A percentile compares a stretch with the other conserved stretches of the same genome.
These are phyloP conservation scores for Calephelis perditalis DNA, from an alignment of 2,888 invertebrate species.

Conservation along the genomic window DNA sequence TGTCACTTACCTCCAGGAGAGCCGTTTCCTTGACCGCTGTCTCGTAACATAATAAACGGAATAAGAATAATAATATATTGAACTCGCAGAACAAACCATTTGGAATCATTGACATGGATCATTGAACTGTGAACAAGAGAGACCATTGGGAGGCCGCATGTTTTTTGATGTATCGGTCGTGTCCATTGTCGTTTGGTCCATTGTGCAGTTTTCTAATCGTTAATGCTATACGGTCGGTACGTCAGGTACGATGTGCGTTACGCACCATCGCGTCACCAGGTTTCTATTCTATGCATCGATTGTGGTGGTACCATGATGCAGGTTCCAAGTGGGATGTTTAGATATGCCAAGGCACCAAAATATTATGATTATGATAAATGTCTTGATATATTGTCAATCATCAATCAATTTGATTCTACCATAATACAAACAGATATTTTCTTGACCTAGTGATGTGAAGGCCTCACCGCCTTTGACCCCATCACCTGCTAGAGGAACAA, in stretches of 20 bases:
- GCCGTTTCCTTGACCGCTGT: too few species aligned
- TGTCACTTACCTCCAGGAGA: too few species aligned
- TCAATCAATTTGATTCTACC: not conserved
- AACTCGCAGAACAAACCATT: too few species aligned
- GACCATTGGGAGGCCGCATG: not conserved
- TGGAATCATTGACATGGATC: not conserved
- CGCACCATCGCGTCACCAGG: conserved; percentile 55
- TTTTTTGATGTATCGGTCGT: conserved; percentile 22
- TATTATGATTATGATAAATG: too few species aligned
- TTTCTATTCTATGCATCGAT: conserved; percentile 55
- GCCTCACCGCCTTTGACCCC: too few species aligned
- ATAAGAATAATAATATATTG: too few species aligned
- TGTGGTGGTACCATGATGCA: conserved; percentile 31
- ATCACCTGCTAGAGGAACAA: too few species aligned
- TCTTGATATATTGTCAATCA: too few species aligned
- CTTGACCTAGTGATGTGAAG: too few species aligned
- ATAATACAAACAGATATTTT: too few species aligned
- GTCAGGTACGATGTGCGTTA: conserved; percentile 44
- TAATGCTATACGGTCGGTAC: conserved; percentile 26
- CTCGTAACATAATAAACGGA: too few species aligned
- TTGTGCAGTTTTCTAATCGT: conserved; percentile 35
- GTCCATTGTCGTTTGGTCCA: conserved; percentile 25
- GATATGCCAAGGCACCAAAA: not conserved
- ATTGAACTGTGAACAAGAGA: too few species aligned
- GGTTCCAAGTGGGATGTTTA: conserved; percentile 2